Conservation (phyloP, 2,113 vertebrate genomes). For the Chamaetylas fuelleborni region DNA sequence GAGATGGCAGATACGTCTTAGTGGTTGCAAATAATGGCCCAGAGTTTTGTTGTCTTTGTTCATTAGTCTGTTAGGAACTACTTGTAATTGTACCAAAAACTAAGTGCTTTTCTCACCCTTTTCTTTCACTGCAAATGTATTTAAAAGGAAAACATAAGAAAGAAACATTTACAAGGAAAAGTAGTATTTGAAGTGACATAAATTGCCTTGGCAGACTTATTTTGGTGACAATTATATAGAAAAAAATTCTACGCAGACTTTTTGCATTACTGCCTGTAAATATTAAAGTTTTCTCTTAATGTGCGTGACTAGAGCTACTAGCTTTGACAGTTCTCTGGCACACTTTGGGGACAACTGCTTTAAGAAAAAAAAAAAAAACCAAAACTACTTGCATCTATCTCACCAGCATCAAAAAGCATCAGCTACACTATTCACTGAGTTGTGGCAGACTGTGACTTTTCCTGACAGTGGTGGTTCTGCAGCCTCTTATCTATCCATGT, state of each 20-base stretch:
- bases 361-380: not conserved
- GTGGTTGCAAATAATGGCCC: not conserved
- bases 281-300: not conserved
- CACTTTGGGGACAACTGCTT: not conserved
- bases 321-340: conserved; percentile 12
- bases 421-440: not conserved
- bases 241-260: not conserved
- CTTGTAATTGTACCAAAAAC: not conserved
- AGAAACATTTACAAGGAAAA: not conserved
- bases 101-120: not conserved
- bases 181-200: not conserved
- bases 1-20: not conserved
- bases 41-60: not conserved
- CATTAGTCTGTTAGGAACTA: not conserved
- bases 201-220: not conserved
- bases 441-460: not conserved
- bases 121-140: not conserved
- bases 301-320: not conserved
- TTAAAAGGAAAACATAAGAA: not conserved
- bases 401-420: not conserved
- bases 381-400: not conserved
- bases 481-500: not conserved
- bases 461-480: not conserved
- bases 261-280: not conserved
- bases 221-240: not conserved